Conservation (phyloP, 2,888 invertebrate species). For the Orgyia antiqua region DNA sequence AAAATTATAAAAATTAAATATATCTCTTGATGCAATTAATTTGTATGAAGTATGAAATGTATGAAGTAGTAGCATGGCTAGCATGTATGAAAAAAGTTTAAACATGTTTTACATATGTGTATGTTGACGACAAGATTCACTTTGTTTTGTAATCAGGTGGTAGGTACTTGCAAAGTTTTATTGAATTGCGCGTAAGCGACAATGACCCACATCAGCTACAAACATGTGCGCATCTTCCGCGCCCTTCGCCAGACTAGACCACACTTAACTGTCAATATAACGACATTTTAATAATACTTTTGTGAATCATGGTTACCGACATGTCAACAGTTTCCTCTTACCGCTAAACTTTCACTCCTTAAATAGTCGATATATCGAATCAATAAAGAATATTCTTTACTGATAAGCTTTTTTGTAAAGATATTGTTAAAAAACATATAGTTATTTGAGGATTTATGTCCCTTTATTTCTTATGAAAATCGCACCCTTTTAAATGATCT, state of each 20-base stretch:
- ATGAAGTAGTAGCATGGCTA: no score
- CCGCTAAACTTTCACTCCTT: neutral
- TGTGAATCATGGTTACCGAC: no score
- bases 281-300: conserved; percentile 1
- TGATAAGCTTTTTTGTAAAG: no score
- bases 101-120: no score
- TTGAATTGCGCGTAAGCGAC: conserved; percentile 71
- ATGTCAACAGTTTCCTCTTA: neutral
- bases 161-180: conserved; percentile 63
- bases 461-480: no score
- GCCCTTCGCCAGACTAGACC: conserved; percentile 38
- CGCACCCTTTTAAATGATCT: no score
- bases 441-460: no score
- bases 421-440: no score
- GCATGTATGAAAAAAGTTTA: no score
- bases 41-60: no score
- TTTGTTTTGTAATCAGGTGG: conserved; percentile 30
- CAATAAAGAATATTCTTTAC: conserved; percentile 1
- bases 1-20: no score
- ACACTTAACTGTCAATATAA: conserved; percentile 32
- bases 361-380: neutral
- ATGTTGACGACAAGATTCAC: conserved; percentile 7
- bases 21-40: no score
- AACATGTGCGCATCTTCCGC: conserved; percentile 54
- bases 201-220: conserved; percentile 68